A percentile compares a stretch with the other conserved stretches of the same genome.
Evolutionary conservation across 1,140 invertebrate genomes (phyloP).

Genomic region (Spodoptera frugiperda): DNA sequence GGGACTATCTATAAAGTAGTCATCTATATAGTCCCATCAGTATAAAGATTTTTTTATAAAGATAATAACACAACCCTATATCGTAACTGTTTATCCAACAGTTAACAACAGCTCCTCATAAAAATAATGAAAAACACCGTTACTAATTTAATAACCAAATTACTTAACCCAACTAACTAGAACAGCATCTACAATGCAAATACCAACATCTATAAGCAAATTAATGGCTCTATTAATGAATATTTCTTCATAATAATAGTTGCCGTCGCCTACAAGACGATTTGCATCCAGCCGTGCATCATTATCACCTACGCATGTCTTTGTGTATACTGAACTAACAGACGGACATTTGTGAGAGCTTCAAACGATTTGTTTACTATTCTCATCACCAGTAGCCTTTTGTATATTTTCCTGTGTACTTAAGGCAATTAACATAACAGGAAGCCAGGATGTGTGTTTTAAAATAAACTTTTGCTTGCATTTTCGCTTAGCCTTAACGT

Average conservation of each 20-base stretch:
- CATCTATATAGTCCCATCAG: no score
- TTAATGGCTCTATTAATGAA: constrained; percentile 31
- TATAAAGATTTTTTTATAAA: no score
- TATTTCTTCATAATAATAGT: constrained; percentile 22
- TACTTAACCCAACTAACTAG: constrained; percentile 14
- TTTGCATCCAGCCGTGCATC: constrained; percentile 19
- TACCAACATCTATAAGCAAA: constrained; percentile 8
- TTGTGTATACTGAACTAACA: constrained; percentile 12
- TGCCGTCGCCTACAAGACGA: constrained; percentile 10
- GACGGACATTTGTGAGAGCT: constrained; percentile 7
- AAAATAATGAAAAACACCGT: background rate
- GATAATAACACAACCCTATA: no score
- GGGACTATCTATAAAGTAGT: no score
- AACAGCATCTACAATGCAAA: constrained; percentile 32
- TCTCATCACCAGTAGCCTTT: constrained; percentile 30
- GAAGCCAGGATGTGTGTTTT: background rate
- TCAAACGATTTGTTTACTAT: constrained; percentile 26
- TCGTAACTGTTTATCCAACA: no score
- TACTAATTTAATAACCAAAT: background rate
- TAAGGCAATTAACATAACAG: background rate
- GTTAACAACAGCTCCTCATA: no score
- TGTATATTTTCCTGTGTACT: constrained; percentile 3
- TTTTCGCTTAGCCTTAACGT: no score
- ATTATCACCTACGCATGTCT: constrained; percentile 16
- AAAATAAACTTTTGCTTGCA: background rate